Base-by-base conservation (phyloP, 2,113 vertebrate species). In the Struthidea cinerea region DNA sequence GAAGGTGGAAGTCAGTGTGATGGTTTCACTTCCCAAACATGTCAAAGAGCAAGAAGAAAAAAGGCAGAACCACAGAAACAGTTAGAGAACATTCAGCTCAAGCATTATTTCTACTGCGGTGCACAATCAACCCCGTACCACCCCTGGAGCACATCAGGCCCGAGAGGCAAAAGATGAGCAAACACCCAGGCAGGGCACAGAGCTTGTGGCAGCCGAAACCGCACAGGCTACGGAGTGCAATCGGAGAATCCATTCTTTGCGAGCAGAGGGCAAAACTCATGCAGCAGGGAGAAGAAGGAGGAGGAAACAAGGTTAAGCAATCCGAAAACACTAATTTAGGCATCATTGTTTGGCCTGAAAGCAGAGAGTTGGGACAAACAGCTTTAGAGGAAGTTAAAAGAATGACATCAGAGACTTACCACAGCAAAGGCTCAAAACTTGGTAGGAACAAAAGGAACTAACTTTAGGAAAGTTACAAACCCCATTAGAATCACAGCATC, bases 151-250 rank as follows among this genome's bases (percentile, higher is more conserved):
- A 71, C 3, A 9, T 22, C 32, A 56, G 75, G 46, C 11, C 49
- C 13, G 76, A 64, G n/a, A 41, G 27, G 64, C 13, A 44, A 32
- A 33, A 63, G 52, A 10, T 11, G 28, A 81, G 13, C 5, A 47
- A 89, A 67, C 15, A 74, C 26, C n/a, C 75, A 15, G 32, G 33
- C 11, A 19, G 28, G 22, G n/a, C 39, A 55, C n/a, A 44, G 39
- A 59, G 55, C 24, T 0, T 14, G 52, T 20, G 47, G 44, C 42
- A 87, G 68, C 60, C 68, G 21, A 41, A 89, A 39, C n/a, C 26
- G 71, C 64, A 46, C 0, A 1, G 30, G 49, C 56, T 71, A 17
- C 0, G 0, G 12, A 71, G 14, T 8, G 13, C 12, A 12, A 5
- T 16, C 19, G 35, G 39, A 67, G 64, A 89, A 64, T 22, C 35